Conservation (phyloP, 2,888 invertebrate species). For the Tipula vernalis region DNA sequence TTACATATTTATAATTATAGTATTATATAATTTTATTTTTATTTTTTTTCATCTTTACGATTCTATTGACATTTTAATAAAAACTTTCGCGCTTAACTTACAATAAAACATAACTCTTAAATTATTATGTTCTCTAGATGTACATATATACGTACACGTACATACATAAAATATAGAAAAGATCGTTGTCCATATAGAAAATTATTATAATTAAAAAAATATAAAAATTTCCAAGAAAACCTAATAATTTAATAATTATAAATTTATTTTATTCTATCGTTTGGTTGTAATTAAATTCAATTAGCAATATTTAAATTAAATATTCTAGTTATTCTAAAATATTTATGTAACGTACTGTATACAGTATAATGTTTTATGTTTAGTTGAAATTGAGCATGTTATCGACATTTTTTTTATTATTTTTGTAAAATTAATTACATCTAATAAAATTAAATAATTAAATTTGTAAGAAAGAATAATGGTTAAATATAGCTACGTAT, state of each 20-base stretch:
- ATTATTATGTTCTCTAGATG: neutral
- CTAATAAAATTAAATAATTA: too few species aligned
- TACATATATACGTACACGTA: too few species aligned
- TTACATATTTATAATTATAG: neutral
- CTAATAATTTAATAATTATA: neutral
- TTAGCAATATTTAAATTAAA: neutral
- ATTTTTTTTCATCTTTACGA: neutral
- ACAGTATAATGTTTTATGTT: too few species aligned
- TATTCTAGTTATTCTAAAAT: too few species aligned
- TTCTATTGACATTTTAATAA: neutral
- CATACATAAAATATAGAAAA: neutral
- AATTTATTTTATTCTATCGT: neutral
- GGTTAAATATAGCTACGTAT: too few species aligned
- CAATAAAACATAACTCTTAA: neutral
- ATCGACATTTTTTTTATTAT: neutral
- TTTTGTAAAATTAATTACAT: too few species aligned
- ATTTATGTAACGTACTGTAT: too few species aligned
- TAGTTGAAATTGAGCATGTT: neutral
- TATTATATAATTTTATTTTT: neutral
- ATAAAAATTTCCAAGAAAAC: neutral
- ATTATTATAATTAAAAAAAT: neutral
- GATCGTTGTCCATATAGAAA: neutral
- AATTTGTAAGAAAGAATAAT: too few species aligned
- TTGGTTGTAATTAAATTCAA: neutral
- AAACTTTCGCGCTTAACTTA: neutral